Base-by-base conservation (phyloP, 2,797 vertebrate genomes). In the Microctenopoma lineatum region DNA sequence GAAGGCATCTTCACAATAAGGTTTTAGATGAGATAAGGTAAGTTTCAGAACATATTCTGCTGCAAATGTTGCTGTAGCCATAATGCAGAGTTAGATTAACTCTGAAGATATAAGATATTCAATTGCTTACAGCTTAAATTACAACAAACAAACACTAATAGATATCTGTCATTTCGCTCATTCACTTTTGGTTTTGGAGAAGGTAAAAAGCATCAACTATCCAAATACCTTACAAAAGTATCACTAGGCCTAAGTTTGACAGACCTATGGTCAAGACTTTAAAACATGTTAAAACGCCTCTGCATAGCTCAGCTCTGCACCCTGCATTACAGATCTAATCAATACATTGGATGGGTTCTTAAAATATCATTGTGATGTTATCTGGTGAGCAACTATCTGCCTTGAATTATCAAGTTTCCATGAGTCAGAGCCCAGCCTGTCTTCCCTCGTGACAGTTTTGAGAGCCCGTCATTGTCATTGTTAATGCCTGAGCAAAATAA, bases 271-370 rank as follows among this genome's bases (percentile, higher is more conserved):
- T 41, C 12, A 41, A 64, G 36, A 55, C 53, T 66, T 60, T 21
- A 53, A 67, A 72, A 66, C 58, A 73, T 44, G 61, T 65, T 65
- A 54, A 65, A 59, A 67, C 13, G 29, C 45, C 29, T 54, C 25
- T 46, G 57, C 21, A 21, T 36, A 50, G 56, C 60, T 36, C 38
- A 44, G 27, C 58, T 67, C 29, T 18, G 51, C 51, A 55, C 47
- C 41, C 57, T 72, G 34, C 69, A 73, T 77, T 70, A 77, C 39
- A 41, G 61, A 78, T 70, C 29, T 16, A 41, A 87, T 87, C 80
- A 58, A 80, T 79, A 61, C 62, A 52, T 75, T 75, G 62, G n/a
- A 58, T 75, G 60, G 74, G 59, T 74, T 79, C 69, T 76, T 69
- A 77, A 76, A 83, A 83, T 77, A 72, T 66, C 70, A 21, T 16